phyloP scores from a whole-genome alignment of 2,113 vertebrate genomes.

The Tamias sibiricus region DNA sequence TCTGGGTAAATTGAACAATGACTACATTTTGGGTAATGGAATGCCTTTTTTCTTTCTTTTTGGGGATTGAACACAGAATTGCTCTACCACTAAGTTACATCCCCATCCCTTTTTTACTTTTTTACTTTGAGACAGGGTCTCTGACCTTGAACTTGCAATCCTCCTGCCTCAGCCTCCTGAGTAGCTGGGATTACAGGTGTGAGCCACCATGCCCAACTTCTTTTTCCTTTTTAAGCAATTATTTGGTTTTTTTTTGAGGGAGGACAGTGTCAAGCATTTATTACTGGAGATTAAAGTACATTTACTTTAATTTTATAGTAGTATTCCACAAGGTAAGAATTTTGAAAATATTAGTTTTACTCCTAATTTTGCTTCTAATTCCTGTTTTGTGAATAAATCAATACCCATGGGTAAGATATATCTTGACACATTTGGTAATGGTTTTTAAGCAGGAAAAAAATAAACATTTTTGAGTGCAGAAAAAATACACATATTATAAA shows the following conservation, averaged over 20 bases:
- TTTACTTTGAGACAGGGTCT: neutral
- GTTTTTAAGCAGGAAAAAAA: neutral
- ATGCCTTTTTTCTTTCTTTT: neutral
- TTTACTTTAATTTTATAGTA: constrained; percentile 18
- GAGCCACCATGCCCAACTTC: neutral
- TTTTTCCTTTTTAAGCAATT: constrained; percentile 9
- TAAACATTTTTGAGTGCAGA: neutral
- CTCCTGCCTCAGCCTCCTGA: neutral
- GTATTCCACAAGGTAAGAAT: neutral
- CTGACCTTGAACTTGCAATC: neutral
- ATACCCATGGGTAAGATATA: neutral
- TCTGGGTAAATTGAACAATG: neutral
- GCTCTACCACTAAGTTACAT: neutral
- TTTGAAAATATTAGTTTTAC: neutral
- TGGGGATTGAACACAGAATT: neutral
- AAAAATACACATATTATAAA: neutral
- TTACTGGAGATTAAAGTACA: neutral
- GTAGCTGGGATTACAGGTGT: neutral
- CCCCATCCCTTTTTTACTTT: neutral
- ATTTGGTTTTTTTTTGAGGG: neutral
- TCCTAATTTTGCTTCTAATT: constrained; percentile 16
- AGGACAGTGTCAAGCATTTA: neutral
- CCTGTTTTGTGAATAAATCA: neutral
- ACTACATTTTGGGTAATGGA: constrained; percentile 6
- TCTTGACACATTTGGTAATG: neutral